Evolutionary conservation across 2,113 vertebrate species (phyloP), one percentile per base, ranked within the genome.

Genomic region (Eretmochelys imbricata): DNA sequence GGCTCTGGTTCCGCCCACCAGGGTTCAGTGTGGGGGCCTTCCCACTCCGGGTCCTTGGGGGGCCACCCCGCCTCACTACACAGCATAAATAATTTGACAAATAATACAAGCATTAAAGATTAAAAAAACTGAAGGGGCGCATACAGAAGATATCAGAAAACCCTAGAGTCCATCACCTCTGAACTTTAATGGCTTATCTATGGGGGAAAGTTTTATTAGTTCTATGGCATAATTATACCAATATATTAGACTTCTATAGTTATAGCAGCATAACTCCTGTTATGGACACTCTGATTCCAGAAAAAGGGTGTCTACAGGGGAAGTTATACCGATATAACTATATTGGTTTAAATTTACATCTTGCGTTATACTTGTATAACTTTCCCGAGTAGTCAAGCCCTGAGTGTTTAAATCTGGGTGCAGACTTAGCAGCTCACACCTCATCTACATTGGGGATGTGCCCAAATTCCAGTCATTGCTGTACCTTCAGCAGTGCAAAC

Each of bases 61-160:
- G 51, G 51, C 51, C 51, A 53, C 51, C 51, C 51, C 51, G 3
- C 51, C 51, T 53, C 51, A 20, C 51, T 53, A 53, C 51, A 53
- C 59, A 78, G 35, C 35, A 51, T 78, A 79, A 81, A 24, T 16
- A 83, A 9, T 59, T 80, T 75, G 10, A 57, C 53, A 59, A 49
- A 29, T 0, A 1, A 57, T 94, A 35, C 20, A 89, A 38, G n/a
- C 16, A 72, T 72, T 38, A 72, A 46, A 59, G 50, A 65, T 3
- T 3, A 14, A 13, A 80, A 80, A 35, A 82, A 4, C 54, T 59
- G 38, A 16, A 0, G 0, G n/a, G 65, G 20, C 1, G 2, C 91
- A 27, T 2, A 1, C 16, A 72, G 38, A 50, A 5, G 24, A 59
- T 57, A 38, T 6, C 65, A 83, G 53, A 88, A 49, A 72, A 35